Evolutionary conservation across 1,140 invertebrate genomes (phyloP), one percentile per base, ranked within the genome.

Genomic region (Zelostemma sp.): DNA sequence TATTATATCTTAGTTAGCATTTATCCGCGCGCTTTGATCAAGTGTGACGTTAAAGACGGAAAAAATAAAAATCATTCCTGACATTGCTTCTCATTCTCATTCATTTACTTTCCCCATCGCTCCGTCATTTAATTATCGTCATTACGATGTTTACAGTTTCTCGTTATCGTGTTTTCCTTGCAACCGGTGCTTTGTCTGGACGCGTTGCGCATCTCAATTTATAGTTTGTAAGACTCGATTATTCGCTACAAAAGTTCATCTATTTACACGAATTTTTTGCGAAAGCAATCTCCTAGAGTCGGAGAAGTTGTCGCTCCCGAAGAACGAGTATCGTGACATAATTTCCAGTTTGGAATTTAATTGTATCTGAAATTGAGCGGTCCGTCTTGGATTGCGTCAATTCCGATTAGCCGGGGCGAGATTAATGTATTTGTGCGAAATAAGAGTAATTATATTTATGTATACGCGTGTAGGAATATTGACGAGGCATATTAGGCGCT

Each of bases 91-190:
- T 56, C 28, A 43, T 51, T 58, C 49, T 57, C 38, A 41, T 61
- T 54, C 45, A 28, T 45, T 33, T 14, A 60, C 40, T 61, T 64
- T 70, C 28, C 43, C 53, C 55, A 51, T 70, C 43, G 38, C 48
- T 60, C 50, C 21, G 18, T 59, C 49, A 43, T 38, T 48, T 50
- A 33, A 65, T 72, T 72, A 72, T 72, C 69, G 53, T 38, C 57
- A 31, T 64, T 54, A 35, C 31, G 58, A 21, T 72, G 56, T 68
- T 72, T 72, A 72, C 69, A 60, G 43, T 62, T 58, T 47, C 43
- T 62, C 31, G 51, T 64, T 72, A 72, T 72, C 69, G 43, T 45
- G 48, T 54, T 67, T 72, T 60, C 47, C 31, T 57, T 64, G 51
- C 48, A 47, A 47, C 47, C 63, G 47, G 64, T 50, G 50, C 51